Conservation (phyloP, 2,113 vertebrate species). For the Enhydra lutris region DNA sequence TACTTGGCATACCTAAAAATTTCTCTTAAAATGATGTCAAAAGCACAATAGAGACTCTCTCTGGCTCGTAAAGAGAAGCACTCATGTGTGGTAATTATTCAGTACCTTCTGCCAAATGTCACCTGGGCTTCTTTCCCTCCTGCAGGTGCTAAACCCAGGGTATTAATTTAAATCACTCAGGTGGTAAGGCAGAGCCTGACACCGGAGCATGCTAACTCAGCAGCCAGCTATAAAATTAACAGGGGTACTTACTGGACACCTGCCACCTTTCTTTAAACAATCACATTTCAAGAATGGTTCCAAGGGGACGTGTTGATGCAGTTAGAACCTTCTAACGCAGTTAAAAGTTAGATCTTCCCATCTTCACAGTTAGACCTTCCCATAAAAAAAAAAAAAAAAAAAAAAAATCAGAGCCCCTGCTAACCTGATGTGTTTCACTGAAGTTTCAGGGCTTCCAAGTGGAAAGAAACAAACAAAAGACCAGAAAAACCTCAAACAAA, state of each 20-base stretch:
- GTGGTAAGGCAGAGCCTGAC: neutral
- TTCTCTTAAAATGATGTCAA: neutral
- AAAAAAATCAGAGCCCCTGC: neutral
- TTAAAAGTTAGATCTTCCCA: neutral
- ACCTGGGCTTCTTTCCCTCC: neutral
- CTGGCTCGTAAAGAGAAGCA: neutral
- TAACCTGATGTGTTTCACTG: neutral
- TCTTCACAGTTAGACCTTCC: neutral
- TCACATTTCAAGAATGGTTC: neutral
- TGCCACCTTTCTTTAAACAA: neutral
- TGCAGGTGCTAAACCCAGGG: neutral
- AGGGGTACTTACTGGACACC: neutral
- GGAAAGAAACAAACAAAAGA: neutral
- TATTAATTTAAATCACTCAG: neutral
- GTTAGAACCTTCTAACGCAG: neutral
- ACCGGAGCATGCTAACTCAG: accelerated
- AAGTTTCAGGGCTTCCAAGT: neutral
- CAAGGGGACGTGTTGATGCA: accelerated
- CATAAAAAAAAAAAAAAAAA: no score
- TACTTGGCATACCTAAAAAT: neutral
- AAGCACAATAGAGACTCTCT: neutral
- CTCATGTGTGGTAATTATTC: neutral
- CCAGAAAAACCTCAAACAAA: neutral
- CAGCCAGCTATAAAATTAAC: neutral
- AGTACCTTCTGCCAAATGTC: neutral